These are phyloP conservation scores for Hemibagrus guttatus DNA, from an alignment of 2,797 vertebrate genomes.

Conservation along the genomic window DNA sequence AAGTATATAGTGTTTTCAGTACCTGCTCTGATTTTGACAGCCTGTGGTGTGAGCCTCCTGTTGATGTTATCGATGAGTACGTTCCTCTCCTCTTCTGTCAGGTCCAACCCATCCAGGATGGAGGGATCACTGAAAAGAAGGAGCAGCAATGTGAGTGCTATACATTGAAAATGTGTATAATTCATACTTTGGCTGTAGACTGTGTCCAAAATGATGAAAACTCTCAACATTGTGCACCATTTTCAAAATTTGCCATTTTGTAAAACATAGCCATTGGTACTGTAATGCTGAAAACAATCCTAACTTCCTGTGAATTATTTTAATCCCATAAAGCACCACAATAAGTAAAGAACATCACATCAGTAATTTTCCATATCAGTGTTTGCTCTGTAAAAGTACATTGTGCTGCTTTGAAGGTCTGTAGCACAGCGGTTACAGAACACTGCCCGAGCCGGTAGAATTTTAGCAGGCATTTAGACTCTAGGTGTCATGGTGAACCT, in stretches of 20 bases:
- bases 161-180: neutral
- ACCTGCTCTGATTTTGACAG: constrained; percentile 98
- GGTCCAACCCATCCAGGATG: constrained; percentile 90
- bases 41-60: constrained; percentile 95
- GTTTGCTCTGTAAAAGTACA: no score
- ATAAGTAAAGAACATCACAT: neutral
- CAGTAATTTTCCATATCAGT: no score
- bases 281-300: neutral
- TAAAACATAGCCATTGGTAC: no score
- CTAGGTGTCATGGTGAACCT: neutral
- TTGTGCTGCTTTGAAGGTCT: no score
- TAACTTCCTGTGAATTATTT: neutral
- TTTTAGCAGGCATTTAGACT: no score
- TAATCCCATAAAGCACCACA: neutral
- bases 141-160: neutral
- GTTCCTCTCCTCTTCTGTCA: constrained; percentile 89
- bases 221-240: no score
- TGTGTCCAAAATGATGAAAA: neutral
- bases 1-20: neutral
- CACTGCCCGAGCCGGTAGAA: no score
- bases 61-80: constrained; percentile 98
- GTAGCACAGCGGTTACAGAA: no score
- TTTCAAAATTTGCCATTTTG: neutral
- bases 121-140: constrained; percentile 81
- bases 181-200: neutral